Evolutionary conservation across 2,888 invertebrate genomes (phyloP), one percentile per base, ranked within the genome.

Genomic region (Candidula unifasciata): DNA sequence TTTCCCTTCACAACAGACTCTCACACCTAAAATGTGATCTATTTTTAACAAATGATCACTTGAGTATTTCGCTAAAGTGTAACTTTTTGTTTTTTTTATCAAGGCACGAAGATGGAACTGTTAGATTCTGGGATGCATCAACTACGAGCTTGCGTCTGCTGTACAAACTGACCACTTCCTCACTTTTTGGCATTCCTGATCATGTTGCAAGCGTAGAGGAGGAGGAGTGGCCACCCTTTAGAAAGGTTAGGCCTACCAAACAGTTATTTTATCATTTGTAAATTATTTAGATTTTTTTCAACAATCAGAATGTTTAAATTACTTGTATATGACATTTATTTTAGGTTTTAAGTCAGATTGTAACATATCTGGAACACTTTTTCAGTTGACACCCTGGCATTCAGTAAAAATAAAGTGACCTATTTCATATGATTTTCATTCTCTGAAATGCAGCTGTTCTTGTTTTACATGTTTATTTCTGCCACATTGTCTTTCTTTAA

Each of bases 201-300:
- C 92, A 89, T 44, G 88, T 89, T 2, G 89, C 88, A 5, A 96
- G 95, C 44, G 96, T 96, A 86, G 96, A 96, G 74, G 96, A 97
- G 88, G 98, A 98, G 85, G 97, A 97, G 87, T 99, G 98, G 97
- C 99, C 99, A 2, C 99, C 99, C 0, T 99, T 99, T 94, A 95
- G 97, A 89, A 97, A 98, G 94, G 97, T 95, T 88, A 52, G 54
- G 16, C 69, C 18, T 16, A 5, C 21, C 6, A 21, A 60, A 5
- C 0, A 60, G n/a, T n/a, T 60, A n/a, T 60, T 60, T 21, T 13
- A 21, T 24, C 18, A 60, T 13, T 60, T 6, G n/a, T 60, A 6
- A 6, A 60, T 60, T 24, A 3, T 13, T 60, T 60, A 5, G 3
- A 24, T 16, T 60, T 13, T 5, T 60, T 2, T 60, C 60, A 16